These are phyloP conservation scores for Mythimna loreyi DNA, from an alignment of 2,888 invertebrate genomes.

Conservation along the genomic window DNA sequence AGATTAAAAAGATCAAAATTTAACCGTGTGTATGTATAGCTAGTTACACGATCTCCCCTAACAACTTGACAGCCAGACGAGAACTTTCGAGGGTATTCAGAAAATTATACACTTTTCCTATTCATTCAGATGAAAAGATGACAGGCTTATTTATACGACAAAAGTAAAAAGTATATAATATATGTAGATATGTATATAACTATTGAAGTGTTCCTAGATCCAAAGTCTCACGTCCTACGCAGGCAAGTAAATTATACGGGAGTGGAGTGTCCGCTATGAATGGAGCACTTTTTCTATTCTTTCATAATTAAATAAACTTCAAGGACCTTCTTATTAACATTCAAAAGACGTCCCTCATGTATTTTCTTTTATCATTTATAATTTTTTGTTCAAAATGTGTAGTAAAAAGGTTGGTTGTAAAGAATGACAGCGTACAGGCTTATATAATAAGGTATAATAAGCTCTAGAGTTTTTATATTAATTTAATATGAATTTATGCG, in stretches of 20 bases:
- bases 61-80: slow-evolving; percentile 6
- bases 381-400: slow-evolving; percentile 5
- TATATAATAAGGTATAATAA: too few relatives aligned
- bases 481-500: too few relatives aligned
- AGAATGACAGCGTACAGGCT: background rate
- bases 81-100: slow-evolving; percentile 6
- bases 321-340: slow-evolving; percentile 75
- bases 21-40: too few relatives aligned
- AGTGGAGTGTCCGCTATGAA: slow-evolving; percentile 47
- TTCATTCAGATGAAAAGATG: slow-evolving; percentile 18
- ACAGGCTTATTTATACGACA: slow-evolving; percentile 25
- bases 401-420: background rate
- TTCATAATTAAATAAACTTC: slow-evolving; percentile 81
- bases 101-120: slow-evolving; percentile 9
- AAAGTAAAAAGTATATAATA: slow-evolving; percentile 1
- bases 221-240: slow-evolving; percentile 57
- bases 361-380: slow-evolving; percentile 28
- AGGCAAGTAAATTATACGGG: slow-evolving; percentile 66
- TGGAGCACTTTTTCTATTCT: slow-evolving; percentile 68
- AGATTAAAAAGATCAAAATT: too few relatives aligned
- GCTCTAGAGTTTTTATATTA: too few relatives aligned
- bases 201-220: slow-evolving; percentile 38
- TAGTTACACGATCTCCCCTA: background rate
- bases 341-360: slow-evolving; percentile 66
- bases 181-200: slow-evolving; percentile 13